phyloP scores from a whole-genome alignment of 2,797 vertebrate species.

The Sebastes taczanowskii region DNA sequence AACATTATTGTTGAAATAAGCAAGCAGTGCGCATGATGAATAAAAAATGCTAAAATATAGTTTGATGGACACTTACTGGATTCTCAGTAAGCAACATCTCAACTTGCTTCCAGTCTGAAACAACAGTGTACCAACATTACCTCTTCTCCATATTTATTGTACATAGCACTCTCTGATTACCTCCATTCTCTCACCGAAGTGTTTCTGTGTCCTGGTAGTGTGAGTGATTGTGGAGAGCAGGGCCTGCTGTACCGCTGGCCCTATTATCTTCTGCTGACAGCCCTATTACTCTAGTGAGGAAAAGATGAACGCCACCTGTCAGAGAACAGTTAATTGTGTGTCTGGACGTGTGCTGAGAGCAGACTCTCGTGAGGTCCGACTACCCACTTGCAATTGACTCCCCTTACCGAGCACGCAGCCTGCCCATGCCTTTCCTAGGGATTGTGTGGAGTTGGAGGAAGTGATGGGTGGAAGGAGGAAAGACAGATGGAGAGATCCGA shows the following conservation, averaged over 20 bases:
- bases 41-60: background rate
- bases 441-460: background rate
- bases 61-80: background rate
- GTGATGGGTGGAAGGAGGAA: conserved; percentile 9
- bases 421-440: background rate
- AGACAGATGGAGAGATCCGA: background rate
- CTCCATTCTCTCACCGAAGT: conserved; percentile 24
- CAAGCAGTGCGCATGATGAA: background rate
- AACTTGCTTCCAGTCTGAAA: conserved; percentile 7
- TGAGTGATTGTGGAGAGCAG: conserved; percentile 62
- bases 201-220: conserved; percentile 48
- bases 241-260: conserved; percentile 80
- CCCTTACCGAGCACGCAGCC: conserved; percentile 8
- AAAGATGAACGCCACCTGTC: conserved; percentile 99
- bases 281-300: conserved; percentile 94
- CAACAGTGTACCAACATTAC: conserved; percentile 4
- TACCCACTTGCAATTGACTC: conserved; percentile 47
- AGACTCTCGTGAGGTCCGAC: conserved; percentile 50
- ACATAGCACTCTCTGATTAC: conserved; percentile 6
- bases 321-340: conserved; percentile 96
- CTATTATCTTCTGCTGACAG: conserved; percentile 98
- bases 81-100: background rate
- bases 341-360: conserved; percentile 87
- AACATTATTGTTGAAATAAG: background rate
- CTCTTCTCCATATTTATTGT: conserved; percentile 32